phyloP scores from a whole-genome alignment of 2,797 vertebrate genomes.

The Rachycentron canadum region DNA sequence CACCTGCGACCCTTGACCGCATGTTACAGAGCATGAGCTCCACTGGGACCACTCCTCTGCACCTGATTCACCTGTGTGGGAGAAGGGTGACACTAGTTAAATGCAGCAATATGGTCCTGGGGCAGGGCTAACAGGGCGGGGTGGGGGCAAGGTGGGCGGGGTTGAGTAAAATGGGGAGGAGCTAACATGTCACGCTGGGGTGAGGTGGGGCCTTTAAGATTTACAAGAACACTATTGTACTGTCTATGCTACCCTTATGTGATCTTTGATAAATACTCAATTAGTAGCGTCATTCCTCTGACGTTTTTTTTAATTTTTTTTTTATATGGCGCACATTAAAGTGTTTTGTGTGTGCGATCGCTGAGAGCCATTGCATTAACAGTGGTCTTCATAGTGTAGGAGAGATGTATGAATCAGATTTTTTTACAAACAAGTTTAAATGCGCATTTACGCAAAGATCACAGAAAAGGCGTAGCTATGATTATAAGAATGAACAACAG shows the following conservation, averaged over 20 bases:
- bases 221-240: slow-evolving; percentile 55
- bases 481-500: slow-evolving; percentile 49
- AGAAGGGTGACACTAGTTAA: slow-evolving; percentile 94
- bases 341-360: slow-evolving; percentile 39
- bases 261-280: slow-evolving; percentile 78
- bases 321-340: slow-evolving; percentile 25
- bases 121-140: slow-evolving; percentile 60
- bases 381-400: slow-evolving; percentile 18
- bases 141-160: slow-evolving; percentile 62
- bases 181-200: slow-evolving; percentile 57
- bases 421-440: slow-evolving; percentile 29
- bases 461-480: slow-evolving; percentile 73
- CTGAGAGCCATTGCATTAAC: slow-evolving; percentile 18
- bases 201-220: slow-evolving; percentile 53
- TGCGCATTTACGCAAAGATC: slow-evolving; percentile 82
- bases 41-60: slow-evolving; percentile 99
- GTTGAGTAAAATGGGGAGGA: slow-evolving; percentile 59
- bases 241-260: slow-evolving; percentile 68
- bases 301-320: slow-evolving; percentile 32
- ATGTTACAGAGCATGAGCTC: slow-evolving; percentile 99
- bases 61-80: slow-evolving; percentile 99
- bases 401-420: slow-evolving; percentile 30
- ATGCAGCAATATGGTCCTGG: slow-evolving; percentile 86
- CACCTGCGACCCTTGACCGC: slow-evolving; percentile 99
- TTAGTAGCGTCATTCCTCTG: slow-evolving; percentile 18